A percentile compares a stretch with the other conserved stretches of the same genome.
Evolutionary conservation across 2,797 vertebrate genomes (phyloP).

Genomic region (Emys orbicularis): DNA sequence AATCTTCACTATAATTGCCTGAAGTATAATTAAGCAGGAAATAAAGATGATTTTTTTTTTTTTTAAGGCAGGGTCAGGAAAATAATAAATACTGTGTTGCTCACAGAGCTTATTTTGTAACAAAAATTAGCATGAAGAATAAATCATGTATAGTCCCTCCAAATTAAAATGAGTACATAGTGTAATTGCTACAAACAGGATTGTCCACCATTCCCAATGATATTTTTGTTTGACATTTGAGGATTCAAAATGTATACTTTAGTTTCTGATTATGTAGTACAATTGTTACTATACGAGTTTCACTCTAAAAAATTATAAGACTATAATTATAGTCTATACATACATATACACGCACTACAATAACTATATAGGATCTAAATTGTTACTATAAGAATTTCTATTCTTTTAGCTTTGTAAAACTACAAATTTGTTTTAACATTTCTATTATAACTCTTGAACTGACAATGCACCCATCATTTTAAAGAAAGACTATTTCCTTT

Average conservation of each 20-base stretch:
- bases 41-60: background rate
- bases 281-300: too few species aligned
- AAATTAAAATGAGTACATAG: background rate
- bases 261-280: background rate
- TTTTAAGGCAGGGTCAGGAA: background rate
- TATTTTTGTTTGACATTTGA: background rate
- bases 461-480: background rate
- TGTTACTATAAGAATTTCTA: background rate
- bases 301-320: background rate
- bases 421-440: background rate
- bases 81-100: background rate
- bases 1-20: slow-evolving; percentile 85
- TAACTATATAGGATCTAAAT: too few species aligned
- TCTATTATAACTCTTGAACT: background rate
- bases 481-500: background rate
- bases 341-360: too few species aligned
- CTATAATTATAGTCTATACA: too few species aligned
- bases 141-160: background rate
- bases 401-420: background rate
- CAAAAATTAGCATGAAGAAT: background rate
- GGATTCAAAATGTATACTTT: background rate
- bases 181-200: background rate
- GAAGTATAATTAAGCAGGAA: slow-evolving; percentile 9
- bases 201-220: background rate
- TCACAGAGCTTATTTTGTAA: background rate